These are phyloP conservation scores for Wiebesia pumilae DNA, from an alignment of 1,140 invertebrate species.

Conservation along the genomic window DNA sequence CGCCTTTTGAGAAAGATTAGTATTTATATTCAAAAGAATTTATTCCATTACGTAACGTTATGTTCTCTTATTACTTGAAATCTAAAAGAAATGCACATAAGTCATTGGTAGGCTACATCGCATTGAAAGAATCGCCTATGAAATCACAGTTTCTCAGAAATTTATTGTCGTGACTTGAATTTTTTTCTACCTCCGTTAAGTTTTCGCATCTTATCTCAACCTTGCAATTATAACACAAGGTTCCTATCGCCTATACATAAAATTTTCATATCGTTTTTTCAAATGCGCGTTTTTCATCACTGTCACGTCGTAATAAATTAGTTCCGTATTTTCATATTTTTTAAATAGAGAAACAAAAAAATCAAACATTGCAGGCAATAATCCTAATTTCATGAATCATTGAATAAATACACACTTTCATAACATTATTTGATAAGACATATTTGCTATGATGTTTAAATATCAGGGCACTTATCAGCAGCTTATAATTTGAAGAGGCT, in stretches of 20 bases:
- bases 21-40: not conserved
- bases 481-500: no score
- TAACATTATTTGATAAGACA: no score
- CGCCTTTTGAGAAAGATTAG: not conserved
- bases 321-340: not conserved
- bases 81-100: not conserved
- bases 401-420: no score
- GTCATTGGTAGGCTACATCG: not conserved
- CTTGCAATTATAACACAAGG: conserved; percentile 19
- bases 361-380: no score
- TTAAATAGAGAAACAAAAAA: not conserved
- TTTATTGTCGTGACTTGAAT: conserved; percentile 30
- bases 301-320: not conserved
- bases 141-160: conserved; percentile 3
- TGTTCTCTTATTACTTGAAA: not conserved
- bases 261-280: not conserved
- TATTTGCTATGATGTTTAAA: no score
- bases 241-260: not conserved
- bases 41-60: not conserved
- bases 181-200: conserved; percentile 9
- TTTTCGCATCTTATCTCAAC: conserved; percentile 24
- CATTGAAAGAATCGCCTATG: not conserved
- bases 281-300: not conserved
- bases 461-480: no score
- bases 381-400: no score